These are phyloP conservation scores for Bombus consobrinus DNA, from an alignment of 1,140 invertebrate genomes.

Conservation along the genomic window DNA sequence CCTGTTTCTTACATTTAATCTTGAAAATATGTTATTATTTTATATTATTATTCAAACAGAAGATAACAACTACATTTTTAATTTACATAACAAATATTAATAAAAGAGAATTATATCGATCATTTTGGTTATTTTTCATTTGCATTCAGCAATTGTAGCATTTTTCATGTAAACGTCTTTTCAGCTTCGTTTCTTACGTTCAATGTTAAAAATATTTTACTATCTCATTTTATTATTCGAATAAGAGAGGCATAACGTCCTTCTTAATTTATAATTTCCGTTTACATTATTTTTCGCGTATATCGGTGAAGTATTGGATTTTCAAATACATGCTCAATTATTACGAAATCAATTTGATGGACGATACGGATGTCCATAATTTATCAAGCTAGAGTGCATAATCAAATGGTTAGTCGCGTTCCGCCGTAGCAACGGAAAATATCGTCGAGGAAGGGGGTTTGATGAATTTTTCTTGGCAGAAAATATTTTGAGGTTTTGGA, in stretches of 20 bases:
- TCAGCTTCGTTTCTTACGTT: no score
- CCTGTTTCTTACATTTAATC: background rate
- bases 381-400: constrained; percentile 14
- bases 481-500: constrained; percentile 37
- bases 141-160: no score
- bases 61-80: background rate
- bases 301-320: background rate
- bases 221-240: no score
- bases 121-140: background rate
- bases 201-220: no score
- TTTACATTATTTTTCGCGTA: background rate
- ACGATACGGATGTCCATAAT: background rate
- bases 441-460: constrained; percentile 8
- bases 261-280: no score
- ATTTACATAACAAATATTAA: background rate
- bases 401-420: background rate
- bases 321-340: background rate
- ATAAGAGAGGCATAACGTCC: no score
- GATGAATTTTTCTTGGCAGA: constrained; percentile 46
- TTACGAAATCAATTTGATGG: background rate
- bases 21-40: background rate
- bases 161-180: no score
- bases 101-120: background rate
- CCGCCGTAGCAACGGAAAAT: background rate
- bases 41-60: background rate